phyloP scores from a whole-genome alignment of 1,140 invertebrate species.

The Nasonia longicornis region DNA sequence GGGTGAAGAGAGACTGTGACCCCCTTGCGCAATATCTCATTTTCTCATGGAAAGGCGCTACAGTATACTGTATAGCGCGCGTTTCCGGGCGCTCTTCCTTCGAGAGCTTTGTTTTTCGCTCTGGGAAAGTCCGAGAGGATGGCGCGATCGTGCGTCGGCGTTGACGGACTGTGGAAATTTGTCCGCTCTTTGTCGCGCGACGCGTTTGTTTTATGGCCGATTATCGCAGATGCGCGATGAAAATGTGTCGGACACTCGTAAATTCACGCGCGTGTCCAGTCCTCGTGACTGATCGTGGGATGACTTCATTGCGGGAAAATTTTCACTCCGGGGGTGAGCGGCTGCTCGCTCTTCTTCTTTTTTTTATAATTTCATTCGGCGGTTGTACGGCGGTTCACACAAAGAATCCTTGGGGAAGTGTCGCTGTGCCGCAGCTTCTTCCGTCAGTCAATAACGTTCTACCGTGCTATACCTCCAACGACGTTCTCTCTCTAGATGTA shows the following conservation, averaged over 20 bases:
- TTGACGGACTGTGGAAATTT: constrained; percentile 15
- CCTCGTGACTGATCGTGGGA: not conserved
- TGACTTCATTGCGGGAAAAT: not conserved
- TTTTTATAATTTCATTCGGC: too few relatives aligned
- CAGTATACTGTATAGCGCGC: constrained; percentile 42
- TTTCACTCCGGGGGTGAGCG: not conserved
- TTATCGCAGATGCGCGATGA: not conserved
- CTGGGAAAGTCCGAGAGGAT: constrained; percentile 14
- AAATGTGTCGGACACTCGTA: not conserved
- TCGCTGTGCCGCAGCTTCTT: too few relatives aligned
- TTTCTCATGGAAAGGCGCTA: constrained; percentile 34
- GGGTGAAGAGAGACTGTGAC: constrained; percentile 16
- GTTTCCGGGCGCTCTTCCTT: constrained; percentile 6
- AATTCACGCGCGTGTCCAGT: not conserved
- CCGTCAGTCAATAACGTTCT: not conserved
- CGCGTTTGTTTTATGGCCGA: constrained; percentile 2
- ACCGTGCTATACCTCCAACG: too few relatives aligned
- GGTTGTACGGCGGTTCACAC: too few relatives aligned
- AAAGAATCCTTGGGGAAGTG: not conserved
- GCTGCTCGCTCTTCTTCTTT: too few relatives aligned
- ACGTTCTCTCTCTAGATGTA: constrained; percentile 7
- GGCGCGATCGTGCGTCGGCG: not conserved
- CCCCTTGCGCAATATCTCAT: constrained; percentile 35
- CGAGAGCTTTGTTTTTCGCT: not conserved
- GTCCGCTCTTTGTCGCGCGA: not conserved